Base-by-base conservation (phyloP, 2,888 invertebrate species). In the Quadroppia sp. region DNA sequence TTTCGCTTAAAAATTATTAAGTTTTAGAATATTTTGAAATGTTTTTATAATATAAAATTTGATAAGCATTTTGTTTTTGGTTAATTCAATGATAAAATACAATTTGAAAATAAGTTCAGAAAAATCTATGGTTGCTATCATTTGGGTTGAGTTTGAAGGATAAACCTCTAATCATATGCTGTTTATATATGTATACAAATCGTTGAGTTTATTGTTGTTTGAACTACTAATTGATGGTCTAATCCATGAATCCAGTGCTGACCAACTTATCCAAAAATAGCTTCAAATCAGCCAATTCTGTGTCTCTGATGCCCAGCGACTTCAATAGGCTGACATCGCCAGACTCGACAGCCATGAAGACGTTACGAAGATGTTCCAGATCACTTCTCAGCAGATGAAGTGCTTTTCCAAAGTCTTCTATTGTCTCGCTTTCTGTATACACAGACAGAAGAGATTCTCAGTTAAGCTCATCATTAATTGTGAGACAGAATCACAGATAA, bases 201-300 rank as follows among this genome's bases (percentile, higher is more conserved):
- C 11, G 6, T 36, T 36, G 36, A 36, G 36, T 4, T 36, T 7
- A 36, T 36, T 11, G 11, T 36, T 36, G 11, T 36, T 36, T 7
- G 36, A 36, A 7, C 36, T 36, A 36, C 36, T 36, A 11, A 36
- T 36, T 36, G 36, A 11, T 59, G 36, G 28, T 64, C 77, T 78
- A 94, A 86, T 94, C 94, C 84, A 95, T 89, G 86, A 95, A 95
- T 79, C 94, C 94, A 78, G 94, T 95, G 84, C 93, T 93, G 76
- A 94, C 93, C 81, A 95, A 87, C 84, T 94, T 94, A 86, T 94
- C 94, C 81, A 95, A 87, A 87, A 95, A 95, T 86, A 94, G 94
- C 82, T 94, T 94, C 74, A 95, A 94, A 82, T 95, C 94, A 23
- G 94, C 94, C 77, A 95, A 86, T 82, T 94, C 94, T 0, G 93